phyloP scores from a whole-genome alignment of 2,113 vertebrate genomes.

The Coptodon bakossiorum region DNA sequence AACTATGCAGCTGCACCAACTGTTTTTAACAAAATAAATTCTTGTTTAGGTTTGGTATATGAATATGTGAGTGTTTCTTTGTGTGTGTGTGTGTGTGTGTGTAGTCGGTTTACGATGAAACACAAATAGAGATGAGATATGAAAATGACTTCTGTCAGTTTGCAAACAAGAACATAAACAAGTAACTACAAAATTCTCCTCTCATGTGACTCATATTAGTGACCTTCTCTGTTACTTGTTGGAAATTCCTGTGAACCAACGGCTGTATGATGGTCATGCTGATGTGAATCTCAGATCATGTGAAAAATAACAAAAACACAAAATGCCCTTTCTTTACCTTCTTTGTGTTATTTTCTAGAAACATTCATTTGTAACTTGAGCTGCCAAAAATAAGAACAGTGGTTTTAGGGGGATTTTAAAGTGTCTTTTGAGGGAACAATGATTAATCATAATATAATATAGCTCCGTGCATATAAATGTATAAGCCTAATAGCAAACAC shows the following conservation, averaged over 20 bases:
- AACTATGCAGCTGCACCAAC: neutral
- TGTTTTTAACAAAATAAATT: neutral
- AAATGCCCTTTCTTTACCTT: neutral
- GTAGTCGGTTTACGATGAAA: rapidly evolving
- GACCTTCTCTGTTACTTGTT: neutral
- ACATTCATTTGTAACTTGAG: neutral
- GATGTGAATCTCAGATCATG: neutral
- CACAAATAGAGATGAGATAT: neutral
- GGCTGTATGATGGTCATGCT: neutral
- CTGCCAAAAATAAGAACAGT: neutral
- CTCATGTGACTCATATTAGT: neutral
- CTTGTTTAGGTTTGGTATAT: neutral
- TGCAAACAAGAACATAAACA: neutral
- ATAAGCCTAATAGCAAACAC: neutral
- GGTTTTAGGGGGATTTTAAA: neutral
- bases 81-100: neutral
- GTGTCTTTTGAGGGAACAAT: rapidly evolving
- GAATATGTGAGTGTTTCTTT: neutral
- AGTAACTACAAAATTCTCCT: neutral
- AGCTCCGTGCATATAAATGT: neutral
- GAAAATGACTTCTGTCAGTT: neutral
- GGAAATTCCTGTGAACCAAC: neutral
- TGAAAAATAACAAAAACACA: neutral
- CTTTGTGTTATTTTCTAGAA: neutral
- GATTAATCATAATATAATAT: neutral